These are phyloP conservation scores for Hirtodrosophila confusa DNA, from an alignment of 2,888 invertebrate species.

Conservation along the genomic window DNA sequence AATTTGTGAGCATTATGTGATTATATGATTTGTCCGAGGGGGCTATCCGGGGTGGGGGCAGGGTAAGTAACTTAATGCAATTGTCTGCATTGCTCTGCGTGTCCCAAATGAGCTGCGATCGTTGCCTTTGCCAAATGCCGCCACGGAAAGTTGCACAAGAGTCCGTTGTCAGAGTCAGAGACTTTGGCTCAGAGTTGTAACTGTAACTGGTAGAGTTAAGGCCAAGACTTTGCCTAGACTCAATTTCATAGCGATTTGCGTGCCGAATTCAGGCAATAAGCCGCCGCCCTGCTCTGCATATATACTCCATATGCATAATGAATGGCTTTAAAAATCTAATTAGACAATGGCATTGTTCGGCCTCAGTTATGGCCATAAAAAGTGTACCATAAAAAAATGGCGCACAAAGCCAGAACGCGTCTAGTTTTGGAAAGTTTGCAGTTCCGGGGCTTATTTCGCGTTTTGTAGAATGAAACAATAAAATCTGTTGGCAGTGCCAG, in stretches of 20 bases:
- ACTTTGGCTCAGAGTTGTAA: conserved; percentile 12
- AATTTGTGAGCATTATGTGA: conserved; percentile 53
- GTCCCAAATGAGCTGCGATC: conserved; percentile 39
- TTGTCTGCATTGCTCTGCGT: conserved; percentile 48
- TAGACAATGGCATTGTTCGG: conserved; percentile 58
- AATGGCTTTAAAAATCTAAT: conserved; percentile 69
- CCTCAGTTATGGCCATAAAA: conserved; percentile 51
- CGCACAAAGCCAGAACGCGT: conserved; percentile 20
- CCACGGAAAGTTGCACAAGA: conserved; percentile 45
- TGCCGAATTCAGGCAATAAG: conserved; percentile 27
- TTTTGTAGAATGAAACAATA: conserved; percentile 58
- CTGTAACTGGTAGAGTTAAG: conserved; percentile 17
- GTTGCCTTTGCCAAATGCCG: conserved; percentile 48
- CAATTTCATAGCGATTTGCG: conserved; percentile 46
- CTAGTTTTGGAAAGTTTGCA: conserved; percentile 25
- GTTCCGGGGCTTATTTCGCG: conserved; percentile 34
- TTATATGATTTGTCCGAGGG: conserved; percentile 29
- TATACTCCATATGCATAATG: conserved; percentile 40
- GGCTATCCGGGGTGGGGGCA: no score
- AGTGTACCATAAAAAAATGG: conserved; percentile 3
- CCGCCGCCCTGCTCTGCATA: no score
- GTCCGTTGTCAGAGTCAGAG: neutral
- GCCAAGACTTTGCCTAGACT: conserved; percentile 3
- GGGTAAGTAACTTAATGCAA: no score
- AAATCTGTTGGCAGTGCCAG: conserved; percentile 19